Evolutionary conservation across 2,113 vertebrate genomes (phyloP).

Genomic region (Corythornis madagascariensis): DNA sequence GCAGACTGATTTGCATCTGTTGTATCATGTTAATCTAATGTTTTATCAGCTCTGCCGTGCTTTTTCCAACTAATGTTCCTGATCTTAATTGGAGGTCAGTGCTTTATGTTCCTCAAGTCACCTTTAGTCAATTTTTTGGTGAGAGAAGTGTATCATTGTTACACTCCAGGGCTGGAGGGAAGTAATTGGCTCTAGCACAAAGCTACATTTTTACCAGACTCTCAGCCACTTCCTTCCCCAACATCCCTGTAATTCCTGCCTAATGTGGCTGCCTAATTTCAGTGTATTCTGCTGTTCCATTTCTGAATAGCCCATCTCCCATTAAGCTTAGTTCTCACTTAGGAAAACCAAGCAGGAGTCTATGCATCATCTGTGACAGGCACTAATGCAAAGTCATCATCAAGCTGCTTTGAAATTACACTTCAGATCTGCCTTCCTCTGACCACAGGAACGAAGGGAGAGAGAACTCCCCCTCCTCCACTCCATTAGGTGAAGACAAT

Average conservation of each 20-base stretch:
- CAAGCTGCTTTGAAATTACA: not conserved
- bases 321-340: not conserved
- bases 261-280: not conserved
- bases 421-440: not conserved
- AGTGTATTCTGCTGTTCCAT: not conserved
- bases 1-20: not conserved
- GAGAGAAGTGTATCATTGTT: not conserved
- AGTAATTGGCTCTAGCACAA: not conserved
- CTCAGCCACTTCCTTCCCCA: not conserved
- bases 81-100: not conserved
- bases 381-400: slow-evolving; percentile 20
- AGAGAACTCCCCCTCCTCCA: not conserved
- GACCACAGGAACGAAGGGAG: not conserved
- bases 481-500: not conserved
- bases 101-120: not conserved
- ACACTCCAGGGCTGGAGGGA: not conserved
- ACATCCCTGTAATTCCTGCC: not conserved
- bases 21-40: not conserved
- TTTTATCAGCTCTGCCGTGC: not conserved
- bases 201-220: not conserved
- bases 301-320: not conserved
- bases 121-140: not conserved
- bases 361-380: not conserved
- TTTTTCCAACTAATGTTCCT: not conserved
- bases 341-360: not conserved